Evolutionary conservation across 2,113 vertebrate genomes (phyloP).

Genomic region (Phalacrocorax pelagicus): DNA sequence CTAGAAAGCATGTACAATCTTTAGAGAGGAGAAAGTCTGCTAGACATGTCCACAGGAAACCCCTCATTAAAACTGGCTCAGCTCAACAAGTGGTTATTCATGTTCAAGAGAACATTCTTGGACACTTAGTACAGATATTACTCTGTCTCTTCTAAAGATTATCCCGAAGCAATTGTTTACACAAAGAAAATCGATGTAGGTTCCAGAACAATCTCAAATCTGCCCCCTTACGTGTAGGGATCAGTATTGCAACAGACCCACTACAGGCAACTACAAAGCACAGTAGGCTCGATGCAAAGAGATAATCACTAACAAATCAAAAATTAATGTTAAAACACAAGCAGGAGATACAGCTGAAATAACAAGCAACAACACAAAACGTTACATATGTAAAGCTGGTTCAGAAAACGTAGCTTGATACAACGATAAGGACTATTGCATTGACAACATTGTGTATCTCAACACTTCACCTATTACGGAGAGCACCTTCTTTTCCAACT

Average conservation of each 20-base stretch:
- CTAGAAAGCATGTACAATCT: background rate
- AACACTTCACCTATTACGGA: background rate
- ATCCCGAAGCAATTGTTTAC: background rate
- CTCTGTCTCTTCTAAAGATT: background rate
- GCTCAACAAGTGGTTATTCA: background rate
- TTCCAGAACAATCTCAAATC: background rate
- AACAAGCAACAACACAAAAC: background rate
- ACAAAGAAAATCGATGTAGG: background rate
- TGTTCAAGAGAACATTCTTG: conserved; percentile 18
- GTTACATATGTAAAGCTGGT: background rate
- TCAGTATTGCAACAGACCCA: background rate
- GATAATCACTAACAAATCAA: background rate
- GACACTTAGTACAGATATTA: background rate
- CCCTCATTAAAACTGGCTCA: background rate
- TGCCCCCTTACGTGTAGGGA: background rate
- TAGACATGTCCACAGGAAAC: background rate
- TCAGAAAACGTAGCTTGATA: background rate
- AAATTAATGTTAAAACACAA: rapidly evolving
- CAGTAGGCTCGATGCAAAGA: background rate
- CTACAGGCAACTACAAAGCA: rapidly evolving
- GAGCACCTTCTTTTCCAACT: background rate
- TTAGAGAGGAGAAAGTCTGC: background rate
- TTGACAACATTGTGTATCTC: rapidly evolving
- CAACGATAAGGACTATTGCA: background rate
- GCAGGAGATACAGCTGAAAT: background rate